Base-by-base conservation (phyloP, 2,113 vertebrate species). In the Saccopteryx leptura region DNA sequence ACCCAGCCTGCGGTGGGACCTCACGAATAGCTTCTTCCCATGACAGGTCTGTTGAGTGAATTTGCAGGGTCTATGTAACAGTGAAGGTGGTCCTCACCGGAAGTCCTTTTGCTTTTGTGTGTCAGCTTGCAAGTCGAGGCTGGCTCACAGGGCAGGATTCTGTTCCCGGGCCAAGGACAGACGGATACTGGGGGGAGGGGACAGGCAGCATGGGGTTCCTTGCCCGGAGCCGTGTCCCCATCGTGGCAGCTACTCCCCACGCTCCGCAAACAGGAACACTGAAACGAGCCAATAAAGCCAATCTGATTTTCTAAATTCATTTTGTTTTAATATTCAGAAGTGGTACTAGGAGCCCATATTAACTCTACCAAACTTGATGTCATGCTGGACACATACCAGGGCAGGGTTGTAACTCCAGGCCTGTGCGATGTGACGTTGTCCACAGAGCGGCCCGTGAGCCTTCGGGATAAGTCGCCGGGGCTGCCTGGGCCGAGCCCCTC, bases 261-360 rank as follows among this genome's bases (percentile, higher is more conserved):
- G 2, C 0, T 48, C 39, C 33, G 60, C 46, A 18, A 39, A 39
- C 33, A 24, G 21, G 48, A 1, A 23, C 66, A 26, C 31, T 65
- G 79, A 63, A 74, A 65, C 2, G 2, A 21, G 52, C 56, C 92
- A 66, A 83, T 23, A 26, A 69, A 79, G 48, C 48, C 72, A 74
- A 69, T 60, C 48, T 84, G 21, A 79, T 74, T 83, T 83, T 74
- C 72, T 90, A 84, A 68, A 31, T 84, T 93, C n/a, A 91, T 90
- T 88, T 88, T 84, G 48, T 91, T 90, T 90, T 82, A 92, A 88
- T 93, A 78, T 78, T 95, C 31, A 46, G 48, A 74, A n/a, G 83
- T 91, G 50, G 72, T 79, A 84, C 80, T 93, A 72, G 75, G 56
- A 94, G 52, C 65, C 7, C 28, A 82, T 68, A 92, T 93, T 65